Evolutionary conservation across 1,140 invertebrate species (phyloP).

Genomic region (Drosophila rhopaloa): DNA sequence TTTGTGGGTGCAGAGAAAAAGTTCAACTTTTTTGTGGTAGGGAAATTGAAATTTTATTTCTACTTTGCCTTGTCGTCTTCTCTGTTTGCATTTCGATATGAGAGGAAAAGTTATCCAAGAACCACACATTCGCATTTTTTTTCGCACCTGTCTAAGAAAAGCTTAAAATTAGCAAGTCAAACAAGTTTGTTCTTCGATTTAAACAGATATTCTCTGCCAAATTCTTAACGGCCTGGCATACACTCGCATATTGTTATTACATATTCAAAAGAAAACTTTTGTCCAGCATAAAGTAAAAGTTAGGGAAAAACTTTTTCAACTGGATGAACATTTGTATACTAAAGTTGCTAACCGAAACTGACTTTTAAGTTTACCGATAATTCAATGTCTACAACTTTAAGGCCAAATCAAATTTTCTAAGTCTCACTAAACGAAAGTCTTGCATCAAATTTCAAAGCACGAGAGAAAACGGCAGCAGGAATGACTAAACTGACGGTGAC

Average conservation of each 20-base stretch:
- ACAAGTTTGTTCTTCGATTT: conserved; percentile 5
- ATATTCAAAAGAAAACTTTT: conserved; percentile 30
- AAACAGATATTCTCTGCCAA: conserved; percentile 2
- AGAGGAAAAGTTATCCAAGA: conserved; percentile 28
- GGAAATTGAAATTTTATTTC: conserved; percentile 60
- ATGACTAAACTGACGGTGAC: conserved; percentile 52
- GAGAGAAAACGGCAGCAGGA: conserved; percentile 12
- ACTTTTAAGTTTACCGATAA: conserved; percentile 7
- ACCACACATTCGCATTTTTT: conserved; percentile 7
- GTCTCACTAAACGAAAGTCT: conserved; percentile 20
- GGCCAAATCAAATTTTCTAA: conserved; percentile 5
- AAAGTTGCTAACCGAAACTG: conserved; percentile 3
- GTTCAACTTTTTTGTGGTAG: conserved; percentile 41
- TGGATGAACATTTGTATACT: conserved; percentile 32
- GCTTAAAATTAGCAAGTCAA: conserved; percentile 45
- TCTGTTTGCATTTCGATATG: conserved; percentile 22
- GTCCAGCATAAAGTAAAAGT: conserved; percentile 24
- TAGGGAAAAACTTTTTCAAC: conserved; percentile 28
- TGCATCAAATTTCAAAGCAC: not conserved
- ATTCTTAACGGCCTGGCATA: conserved; percentile 3
- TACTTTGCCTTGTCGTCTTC: conserved; percentile 1
- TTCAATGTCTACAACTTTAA: conserved; percentile 26
- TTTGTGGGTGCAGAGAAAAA: conserved; percentile 59
- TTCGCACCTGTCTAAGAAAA: conserved; percentile 38
- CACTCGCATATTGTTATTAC: conserved; percentile 15